phyloP scores from a whole-genome alignment of 2,113 vertebrate species.

The Aythya baeri region DNA sequence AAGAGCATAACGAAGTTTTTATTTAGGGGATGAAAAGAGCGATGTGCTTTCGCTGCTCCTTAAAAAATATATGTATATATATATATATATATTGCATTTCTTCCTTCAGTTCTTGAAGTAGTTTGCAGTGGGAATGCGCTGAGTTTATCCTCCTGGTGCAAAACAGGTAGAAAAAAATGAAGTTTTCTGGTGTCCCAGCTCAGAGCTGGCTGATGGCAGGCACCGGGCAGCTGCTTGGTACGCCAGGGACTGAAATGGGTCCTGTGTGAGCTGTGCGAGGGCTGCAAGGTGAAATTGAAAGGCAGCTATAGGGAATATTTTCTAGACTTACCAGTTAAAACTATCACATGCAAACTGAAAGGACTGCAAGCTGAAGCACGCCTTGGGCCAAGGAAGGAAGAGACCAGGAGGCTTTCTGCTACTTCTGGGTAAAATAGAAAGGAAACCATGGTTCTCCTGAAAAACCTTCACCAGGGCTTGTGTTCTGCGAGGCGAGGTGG shows the following conservation, averaged over 20 bases:
- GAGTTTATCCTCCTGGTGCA: background rate
- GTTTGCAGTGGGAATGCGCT: background rate
- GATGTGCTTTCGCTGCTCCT: background rate
- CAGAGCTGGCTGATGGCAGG: rapidly evolving
- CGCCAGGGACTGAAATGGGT: background rate
- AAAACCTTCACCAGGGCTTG: rapidly evolving
- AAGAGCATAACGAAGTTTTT: background rate
- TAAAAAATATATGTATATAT: background rate
- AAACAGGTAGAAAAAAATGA: background rate
- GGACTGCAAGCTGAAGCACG: background rate
- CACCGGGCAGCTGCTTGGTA: background rate
- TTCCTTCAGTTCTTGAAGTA: background rate
- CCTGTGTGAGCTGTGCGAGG: background rate
- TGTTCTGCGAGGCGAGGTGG: background rate
- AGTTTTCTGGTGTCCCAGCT: background rate
- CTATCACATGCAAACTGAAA: conserved; percentile 43
- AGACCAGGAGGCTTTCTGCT: background rate
- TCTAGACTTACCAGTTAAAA: conserved; percentile 48
- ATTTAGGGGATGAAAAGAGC: background rate
- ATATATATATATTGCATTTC: background rate
- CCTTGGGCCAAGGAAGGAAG: background rate
- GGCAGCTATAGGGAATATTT: conserved; percentile 5
- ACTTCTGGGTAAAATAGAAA: background rate
- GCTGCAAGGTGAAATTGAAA: background rate
- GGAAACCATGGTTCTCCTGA: background rate